Base-by-base conservation (phyloP, 2,113 vertebrate genomes). In the Lipotes vexillifer region DNA sequence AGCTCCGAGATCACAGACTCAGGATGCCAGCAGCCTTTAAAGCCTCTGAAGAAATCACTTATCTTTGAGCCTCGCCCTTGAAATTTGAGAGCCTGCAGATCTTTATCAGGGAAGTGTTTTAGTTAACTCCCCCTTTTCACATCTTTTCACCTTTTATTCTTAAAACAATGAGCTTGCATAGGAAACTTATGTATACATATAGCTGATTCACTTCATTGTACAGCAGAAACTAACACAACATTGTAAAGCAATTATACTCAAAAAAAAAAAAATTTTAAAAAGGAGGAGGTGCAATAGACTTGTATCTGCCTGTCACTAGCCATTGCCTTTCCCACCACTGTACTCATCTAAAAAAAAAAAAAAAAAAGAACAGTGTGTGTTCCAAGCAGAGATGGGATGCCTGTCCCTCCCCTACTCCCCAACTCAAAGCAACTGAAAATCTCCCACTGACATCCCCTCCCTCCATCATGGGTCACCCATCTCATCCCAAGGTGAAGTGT, bases 251-350 rank as follows among this genome's bases (percentile, higher is more conserved):
- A 52, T 52, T 52, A 52, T 52, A 52, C 15, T 52, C 49, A 49
- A 49, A 49, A 17, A 52, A 52, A 52, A 17, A 52, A 55, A 55
- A 20, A 0, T 0, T 52, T 52, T 6, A 1, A 2, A 66, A 66
- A 52, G 33, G 33, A 63, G 41, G 20, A 77, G 44, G 31, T 38
- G 25, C 46, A 49, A 8, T 0, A 49, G 71, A 66, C 36, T 33
- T 3, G 0, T 21, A 29, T 80, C 31, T 44, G 14, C 18, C 29
- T 17, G 18, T 29, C 13, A 9, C n/a, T 27, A 65, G 33, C 29
- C 0, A 2, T 25, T 10, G 18, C 4, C 74, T n/a, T 68, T 74
- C 23, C 17, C 21, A 5, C 49, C 29, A 21, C 23, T 0, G 1
- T 14, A 12, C 29, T n/a, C 29, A 29, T n/a, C 46, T 17, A n/a